Percentiles rank a stretch among this genome's conserved stretches.
phyloP scores from a whole-genome alignment of 2,888 invertebrate species.

The Phorcus lineatus region DNA sequence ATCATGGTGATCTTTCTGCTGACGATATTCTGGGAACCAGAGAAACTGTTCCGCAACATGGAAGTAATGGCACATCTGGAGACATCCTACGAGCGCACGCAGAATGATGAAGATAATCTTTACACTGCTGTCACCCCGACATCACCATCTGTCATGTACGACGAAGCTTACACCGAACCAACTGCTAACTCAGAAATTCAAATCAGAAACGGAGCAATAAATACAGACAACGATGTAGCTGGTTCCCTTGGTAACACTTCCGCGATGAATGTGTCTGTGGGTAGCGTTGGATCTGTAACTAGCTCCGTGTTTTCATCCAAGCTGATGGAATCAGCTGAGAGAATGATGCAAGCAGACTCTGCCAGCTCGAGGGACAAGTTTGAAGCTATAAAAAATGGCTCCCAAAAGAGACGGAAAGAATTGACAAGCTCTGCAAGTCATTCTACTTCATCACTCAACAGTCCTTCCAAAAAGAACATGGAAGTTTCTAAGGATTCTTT shows the following conservation, averaged over 20 bases:
- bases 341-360: neutral
- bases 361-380: neutral
- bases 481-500: neutral
- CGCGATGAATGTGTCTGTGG: neutral
- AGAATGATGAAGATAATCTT: neutral
- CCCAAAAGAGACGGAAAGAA: too few species aligned
- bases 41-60: neutral
- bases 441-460: too few species aligned
- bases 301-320: neutral
- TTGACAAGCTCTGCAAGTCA: too few species aligned
- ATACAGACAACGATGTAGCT: neutral
- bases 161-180: neutral
- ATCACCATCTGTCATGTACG: neutral
- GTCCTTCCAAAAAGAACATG: neutral
- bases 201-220: neutral
- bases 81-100: neutral
- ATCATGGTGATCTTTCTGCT: neutral
- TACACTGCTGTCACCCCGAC: neutral
- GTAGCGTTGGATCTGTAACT: neutral
- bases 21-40: slow-evolving; percentile 4
- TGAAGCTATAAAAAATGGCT: too few species aligned
- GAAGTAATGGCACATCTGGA: neutral
- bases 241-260: neutral
- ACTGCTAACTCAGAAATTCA: too few species aligned
- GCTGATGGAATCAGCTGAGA: slow-evolving; percentile 18